These are phyloP conservation scores for Osmoderma eremita DNA, from an alignment of 2,888 invertebrate species.

Conservation along the genomic window DNA sequence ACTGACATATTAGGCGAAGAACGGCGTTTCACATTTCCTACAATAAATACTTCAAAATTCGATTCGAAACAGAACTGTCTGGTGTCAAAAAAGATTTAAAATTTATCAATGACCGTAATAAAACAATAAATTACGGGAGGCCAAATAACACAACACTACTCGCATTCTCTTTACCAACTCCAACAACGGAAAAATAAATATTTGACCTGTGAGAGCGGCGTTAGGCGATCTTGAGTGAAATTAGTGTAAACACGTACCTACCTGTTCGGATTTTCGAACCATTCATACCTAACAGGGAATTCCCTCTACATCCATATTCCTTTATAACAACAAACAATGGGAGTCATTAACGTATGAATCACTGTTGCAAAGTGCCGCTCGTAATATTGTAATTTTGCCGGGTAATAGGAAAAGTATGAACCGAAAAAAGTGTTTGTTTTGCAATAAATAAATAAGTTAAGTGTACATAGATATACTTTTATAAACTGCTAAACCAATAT, in stretches of 20 bases:
- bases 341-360: conserved; percentile 30
- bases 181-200: conserved; percentile 22
- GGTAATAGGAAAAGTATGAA: background rate
- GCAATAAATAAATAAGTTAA: too few relatives aligned
- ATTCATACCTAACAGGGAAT: conserved; percentile 36
- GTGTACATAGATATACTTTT: too few relatives aligned
- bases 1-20: conserved; percentile 8
- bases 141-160: background rate
- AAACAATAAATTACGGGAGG: conserved; percentile 28
- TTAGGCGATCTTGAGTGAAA: conserved; percentile 6
- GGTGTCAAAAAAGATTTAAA: conserved; percentile 8
- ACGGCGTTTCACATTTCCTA: conserved; percentile 18
- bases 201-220: conserved; percentile 16
- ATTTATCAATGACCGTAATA: conserved; percentile 28
- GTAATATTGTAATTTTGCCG: conserved; percentile 27
- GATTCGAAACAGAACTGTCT: background rate
- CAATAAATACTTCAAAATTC: conserved; percentile 21
- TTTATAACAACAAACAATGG: conserved; percentile 31
- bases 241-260: conserved; percentile 24
- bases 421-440: too few relatives aligned
- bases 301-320: conserved; percentile 25
- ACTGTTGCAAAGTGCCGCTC: conserved; percentile 32
- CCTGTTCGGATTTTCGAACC: conserved; percentile 16
- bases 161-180: conserved; percentile 6
- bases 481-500: too few relatives aligned